Conservation (phyloP, 2,113 vertebrate species). For the Formicarius rufipectus region DNA sequence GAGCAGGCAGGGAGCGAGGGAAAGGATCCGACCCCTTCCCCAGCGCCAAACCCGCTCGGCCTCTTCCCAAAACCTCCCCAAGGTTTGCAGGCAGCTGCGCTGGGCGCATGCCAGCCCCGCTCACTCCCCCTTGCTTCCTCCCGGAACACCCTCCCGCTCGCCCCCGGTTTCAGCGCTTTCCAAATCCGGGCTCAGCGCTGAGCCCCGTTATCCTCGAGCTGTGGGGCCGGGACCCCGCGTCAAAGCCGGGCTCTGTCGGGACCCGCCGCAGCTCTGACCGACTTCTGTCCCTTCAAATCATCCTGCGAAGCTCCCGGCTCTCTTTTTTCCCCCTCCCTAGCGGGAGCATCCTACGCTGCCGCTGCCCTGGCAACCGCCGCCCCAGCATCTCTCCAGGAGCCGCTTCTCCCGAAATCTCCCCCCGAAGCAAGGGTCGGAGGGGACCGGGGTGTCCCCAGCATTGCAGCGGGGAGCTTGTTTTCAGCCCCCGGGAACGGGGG, state of each 20-base stretch:
- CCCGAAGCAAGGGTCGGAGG: not conserved
- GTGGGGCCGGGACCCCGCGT: not conserved
- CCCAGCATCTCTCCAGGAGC: slow-evolving; percentile 45
- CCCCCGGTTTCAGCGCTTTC: not conserved
- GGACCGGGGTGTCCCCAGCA: not conserved
- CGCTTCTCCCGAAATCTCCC: not conserved
- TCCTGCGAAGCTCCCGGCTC: not conserved
- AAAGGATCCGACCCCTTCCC: not conserved
- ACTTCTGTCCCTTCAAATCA: slow-evolving; percentile 20
- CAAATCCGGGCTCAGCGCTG: not conserved
- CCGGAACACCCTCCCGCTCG: not conserved
- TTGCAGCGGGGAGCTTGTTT: not conserved
- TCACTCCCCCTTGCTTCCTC: not conserved
- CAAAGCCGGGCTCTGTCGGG: not conserved
- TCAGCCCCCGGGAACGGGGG: not conserved
- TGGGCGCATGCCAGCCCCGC: not conserved
- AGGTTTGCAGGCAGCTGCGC: not conserved
- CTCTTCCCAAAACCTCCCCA: not conserved
- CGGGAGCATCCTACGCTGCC: slow-evolving; percentile 75
- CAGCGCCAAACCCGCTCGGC: not conserved
- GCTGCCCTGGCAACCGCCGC: slow-evolving; percentile 75
- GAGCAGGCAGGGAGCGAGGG: not conserved
- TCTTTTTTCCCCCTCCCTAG: slow-evolving; percentile 71
- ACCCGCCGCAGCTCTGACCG: not conserved
- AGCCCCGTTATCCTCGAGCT: not conserved